These are phyloP conservation scores for Gadus chalcogrammus DNA, from an alignment of 2,113 vertebrate species.

Conservation along the genomic window DNA sequence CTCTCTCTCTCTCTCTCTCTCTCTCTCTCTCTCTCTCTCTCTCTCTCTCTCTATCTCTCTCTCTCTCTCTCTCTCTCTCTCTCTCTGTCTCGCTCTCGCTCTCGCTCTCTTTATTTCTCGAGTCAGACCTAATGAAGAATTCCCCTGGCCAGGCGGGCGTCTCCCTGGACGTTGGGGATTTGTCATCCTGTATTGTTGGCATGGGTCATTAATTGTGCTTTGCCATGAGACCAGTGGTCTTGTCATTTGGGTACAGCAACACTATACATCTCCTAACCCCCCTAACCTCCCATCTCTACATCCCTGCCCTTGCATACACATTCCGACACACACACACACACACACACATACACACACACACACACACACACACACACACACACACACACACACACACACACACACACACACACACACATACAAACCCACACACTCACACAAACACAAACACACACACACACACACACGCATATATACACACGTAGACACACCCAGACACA, in stretches of 20 bases:
- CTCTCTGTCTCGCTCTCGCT: constrained; percentile 9
- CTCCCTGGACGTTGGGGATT: constrained; percentile 78
- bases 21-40: too few species aligned
- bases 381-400: neutral
- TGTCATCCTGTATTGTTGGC: constrained; percentile 86
- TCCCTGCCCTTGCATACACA: neutral
- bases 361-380: neutral
- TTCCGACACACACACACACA: constrained; percentile 27
- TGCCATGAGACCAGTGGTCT: constrained; percentile 83
- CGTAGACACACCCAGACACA: too few species aligned
- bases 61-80: constrained; percentile 16
- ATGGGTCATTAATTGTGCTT: constrained; percentile 88
- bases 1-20: too few species aligned
- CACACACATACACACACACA: constrained; percentile 12
- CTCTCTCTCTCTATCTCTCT: constrained; percentile 7
- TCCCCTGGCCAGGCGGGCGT: constrained; percentile 74
- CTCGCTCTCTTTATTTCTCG: neutral
- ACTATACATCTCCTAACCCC: constrained; percentile 67
- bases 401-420: constrained; percentile 1
- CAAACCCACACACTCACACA: neutral
- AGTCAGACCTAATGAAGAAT: constrained; percentile 80
- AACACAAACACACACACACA: too few species aligned
- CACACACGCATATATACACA: too few species aligned
- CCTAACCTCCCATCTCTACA: constrained; percentile 40
- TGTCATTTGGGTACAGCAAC: constrained; percentile 82